Conservation (phyloP, 2,888 invertebrate genomes). For the Cloeon dipterum region DNA sequence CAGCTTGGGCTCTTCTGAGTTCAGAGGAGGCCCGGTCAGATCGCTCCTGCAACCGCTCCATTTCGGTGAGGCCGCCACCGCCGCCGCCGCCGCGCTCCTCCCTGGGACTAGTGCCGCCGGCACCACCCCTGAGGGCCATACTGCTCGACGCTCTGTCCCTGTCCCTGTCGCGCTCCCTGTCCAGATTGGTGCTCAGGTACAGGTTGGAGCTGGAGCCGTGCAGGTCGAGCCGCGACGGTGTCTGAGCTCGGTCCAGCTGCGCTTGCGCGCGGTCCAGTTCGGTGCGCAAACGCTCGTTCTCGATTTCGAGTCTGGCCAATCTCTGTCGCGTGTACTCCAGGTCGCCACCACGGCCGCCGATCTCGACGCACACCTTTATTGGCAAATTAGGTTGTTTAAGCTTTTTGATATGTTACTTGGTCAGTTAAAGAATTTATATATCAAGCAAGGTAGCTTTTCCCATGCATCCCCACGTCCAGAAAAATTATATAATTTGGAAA, state of each 20-base stretch:
- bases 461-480: too few relatives aligned
- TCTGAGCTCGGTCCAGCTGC: conserved; percentile 56
- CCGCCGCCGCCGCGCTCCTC: not conserved
- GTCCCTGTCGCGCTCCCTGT: too few relatives aligned
- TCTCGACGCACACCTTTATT: conserved; percentile 74
- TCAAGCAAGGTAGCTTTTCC: too few relatives aligned
- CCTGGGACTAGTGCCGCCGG: not conserved
- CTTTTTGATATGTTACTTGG: too few relatives aligned
- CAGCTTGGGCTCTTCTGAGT: conserved; percentile 67
- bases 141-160: not conserved
- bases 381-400: too few relatives aligned
- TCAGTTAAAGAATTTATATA: too few relatives aligned
- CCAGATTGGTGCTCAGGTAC: not conserved
- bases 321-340: conserved; percentile 71
- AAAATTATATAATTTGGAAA: too few relatives aligned
- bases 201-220: not conserved
- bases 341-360: conserved; percentile 70
- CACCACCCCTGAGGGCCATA: not conserved
- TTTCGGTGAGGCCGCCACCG: not conserved
- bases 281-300: conserved; percentile 70
- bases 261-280: conserved; percentile 67
- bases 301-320: conserved; percentile 62
- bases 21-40: conserved; percentile 71
- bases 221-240: conserved; percentile 32
- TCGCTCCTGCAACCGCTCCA: conserved; percentile 22